Evolutionary conservation across 2,113 vertebrate species (phyloP).

Genomic region (Ardeotis arabs): DNA sequence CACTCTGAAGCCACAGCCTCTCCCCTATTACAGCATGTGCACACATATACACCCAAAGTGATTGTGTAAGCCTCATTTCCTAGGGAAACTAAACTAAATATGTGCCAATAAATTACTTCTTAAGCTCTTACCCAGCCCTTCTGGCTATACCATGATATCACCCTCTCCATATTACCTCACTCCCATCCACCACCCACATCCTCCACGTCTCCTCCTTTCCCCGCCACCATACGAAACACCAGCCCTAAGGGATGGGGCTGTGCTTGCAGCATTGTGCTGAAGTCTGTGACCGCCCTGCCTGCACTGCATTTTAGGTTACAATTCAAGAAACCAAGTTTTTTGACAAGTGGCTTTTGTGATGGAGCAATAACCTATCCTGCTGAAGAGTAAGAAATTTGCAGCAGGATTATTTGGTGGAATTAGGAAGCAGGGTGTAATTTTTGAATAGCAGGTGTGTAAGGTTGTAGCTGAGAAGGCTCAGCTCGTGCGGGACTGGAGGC

Average conservation of each 20-base stretch:
- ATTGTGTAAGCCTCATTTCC: background rate
- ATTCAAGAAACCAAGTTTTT: background rate
- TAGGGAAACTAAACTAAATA: background rate
- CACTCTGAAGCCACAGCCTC: background rate
- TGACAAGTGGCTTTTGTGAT: background rate
- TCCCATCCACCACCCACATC: background rate
- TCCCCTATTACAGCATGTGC: constrained; percentile 31
- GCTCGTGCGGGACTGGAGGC: accelerated
- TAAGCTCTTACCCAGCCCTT: constrained; percentile 3
- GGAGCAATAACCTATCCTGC: background rate
- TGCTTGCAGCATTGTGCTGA: background rate
- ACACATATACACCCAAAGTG: background rate
- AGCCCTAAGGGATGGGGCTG: background rate
- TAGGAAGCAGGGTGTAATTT: background rate
- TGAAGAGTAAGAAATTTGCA: background rate
- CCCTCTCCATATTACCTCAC: constrained; percentile 47
- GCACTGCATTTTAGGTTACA: background rate
- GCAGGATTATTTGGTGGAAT: background rate
- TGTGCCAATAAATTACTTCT: background rate
- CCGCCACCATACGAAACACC: background rate
- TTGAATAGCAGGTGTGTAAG: background rate
- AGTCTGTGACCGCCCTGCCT: background rate
- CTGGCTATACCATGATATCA: constrained; percentile 41
- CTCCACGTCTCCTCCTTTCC: background rate
- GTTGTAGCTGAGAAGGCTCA: background rate